phyloP scores from a whole-genome alignment of 2,888 invertebrate genomes.

The Tortricodes alternella region DNA sequence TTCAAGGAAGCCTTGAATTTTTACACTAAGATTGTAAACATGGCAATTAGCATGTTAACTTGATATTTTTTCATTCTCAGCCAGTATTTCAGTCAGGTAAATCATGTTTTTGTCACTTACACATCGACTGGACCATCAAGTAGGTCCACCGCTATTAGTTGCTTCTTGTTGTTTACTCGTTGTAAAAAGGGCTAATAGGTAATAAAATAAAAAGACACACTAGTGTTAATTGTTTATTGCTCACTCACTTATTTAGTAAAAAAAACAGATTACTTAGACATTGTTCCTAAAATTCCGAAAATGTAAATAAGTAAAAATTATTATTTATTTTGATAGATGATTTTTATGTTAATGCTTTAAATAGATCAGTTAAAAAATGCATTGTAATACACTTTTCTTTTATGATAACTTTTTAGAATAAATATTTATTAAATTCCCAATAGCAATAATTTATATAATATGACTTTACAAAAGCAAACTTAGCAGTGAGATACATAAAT shows the following conservation, averaged over 20 bases:
- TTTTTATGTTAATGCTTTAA: neutral
- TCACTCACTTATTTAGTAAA: neutral
- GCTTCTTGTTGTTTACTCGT: neutral
- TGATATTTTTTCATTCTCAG: neutral
- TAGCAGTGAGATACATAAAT: too few relatives aligned
- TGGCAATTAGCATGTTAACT: neutral
- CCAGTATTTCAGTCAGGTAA: neutral
- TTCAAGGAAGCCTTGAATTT: neutral
- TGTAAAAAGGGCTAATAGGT: neutral
- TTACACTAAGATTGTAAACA: neutral
- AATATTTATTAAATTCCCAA: too few relatives aligned
- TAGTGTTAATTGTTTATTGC: neutral
- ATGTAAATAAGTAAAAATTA: neutral
- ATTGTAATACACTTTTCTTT: too few relatives aligned
- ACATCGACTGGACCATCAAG: too few relatives aligned
- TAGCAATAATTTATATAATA: too few relatives aligned
- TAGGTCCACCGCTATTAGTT: neutral
- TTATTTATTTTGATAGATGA: neutral
- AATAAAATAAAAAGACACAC: neutral
- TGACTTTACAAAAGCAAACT: too few relatives aligned
- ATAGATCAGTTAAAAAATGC: too few relatives aligned
- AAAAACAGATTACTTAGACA: neutral
- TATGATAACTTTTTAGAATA: too few relatives aligned
- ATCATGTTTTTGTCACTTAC: too few relatives aligned
- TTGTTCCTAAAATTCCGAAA: slow-evolving; percentile 19